Conservation (phyloP, 1,140 invertebrate genomes). For the Tribolium castaneum region DNA sequence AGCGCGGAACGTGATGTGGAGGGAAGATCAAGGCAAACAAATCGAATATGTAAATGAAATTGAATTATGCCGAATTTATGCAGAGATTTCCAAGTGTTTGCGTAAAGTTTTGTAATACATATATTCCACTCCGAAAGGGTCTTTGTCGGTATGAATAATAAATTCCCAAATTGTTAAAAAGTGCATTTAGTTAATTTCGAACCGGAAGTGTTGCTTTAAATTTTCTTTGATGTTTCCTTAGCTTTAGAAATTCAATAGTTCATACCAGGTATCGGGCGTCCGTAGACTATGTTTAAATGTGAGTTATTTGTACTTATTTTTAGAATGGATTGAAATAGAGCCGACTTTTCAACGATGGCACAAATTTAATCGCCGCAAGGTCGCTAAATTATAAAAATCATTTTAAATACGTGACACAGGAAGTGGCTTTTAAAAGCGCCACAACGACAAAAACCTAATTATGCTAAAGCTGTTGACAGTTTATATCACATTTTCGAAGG, state of each 20-base stretch:
- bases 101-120: slow-evolving; percentile 32
- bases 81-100: slow-evolving; percentile 29
- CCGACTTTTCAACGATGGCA: not conserved
- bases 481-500: not conserved
- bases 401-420: not conserved
- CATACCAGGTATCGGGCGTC: not conserved
- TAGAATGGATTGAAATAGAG: too few species aligned
- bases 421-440: not conserved
- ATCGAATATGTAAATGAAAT: slow-evolving; percentile 27
- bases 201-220: not conserved
- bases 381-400: not conserved
- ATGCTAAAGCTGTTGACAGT: not conserved
- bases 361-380: not conserved
- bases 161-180: not conserved
- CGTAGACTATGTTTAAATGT: not conserved
- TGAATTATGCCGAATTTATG: slow-evolving; percentile 33
- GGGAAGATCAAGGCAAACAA: slow-evolving; percentile 12
- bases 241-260: not conserved
- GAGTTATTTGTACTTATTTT: too few species aligned
- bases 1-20: not conserved
- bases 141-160: slow-evolving; percentile 29
- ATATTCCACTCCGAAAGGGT: slow-evolving; percentile 7
- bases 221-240: not conserved
- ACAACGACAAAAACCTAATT: not conserved
- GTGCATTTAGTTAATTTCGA: not conserved